Evolutionary conservation across 2,113 vertebrate genomes (phyloP).

Genomic region (Theristicus caerulescens): DNA sequence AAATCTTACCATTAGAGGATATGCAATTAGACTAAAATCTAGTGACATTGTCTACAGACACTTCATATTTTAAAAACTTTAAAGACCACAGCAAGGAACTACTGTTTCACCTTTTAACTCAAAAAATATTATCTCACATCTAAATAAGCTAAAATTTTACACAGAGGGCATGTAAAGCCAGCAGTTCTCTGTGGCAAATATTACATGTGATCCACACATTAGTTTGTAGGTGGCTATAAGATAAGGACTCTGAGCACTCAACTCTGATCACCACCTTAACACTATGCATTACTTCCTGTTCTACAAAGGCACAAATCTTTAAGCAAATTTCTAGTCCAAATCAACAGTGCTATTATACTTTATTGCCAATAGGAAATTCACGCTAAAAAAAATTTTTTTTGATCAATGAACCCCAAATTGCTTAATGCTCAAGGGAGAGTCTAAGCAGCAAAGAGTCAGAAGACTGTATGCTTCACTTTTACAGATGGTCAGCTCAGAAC

Average conservation of each 20-base stretch:
- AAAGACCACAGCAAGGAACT: background rate
- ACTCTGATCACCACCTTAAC: background rate
- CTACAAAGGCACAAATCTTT: background rate
- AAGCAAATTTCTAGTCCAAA: background rate
- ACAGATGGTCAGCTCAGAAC: background rate
- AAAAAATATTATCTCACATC: background rate
- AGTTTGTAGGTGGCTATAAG: background rate
- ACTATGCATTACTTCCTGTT: background rate
- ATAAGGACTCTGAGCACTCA: background rate
- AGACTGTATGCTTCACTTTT: background rate
- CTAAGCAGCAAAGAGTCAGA: background rate
- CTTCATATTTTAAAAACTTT: background rate
- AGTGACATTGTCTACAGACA: background rate
- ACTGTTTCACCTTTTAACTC: background rate
- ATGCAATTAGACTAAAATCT: background rate
- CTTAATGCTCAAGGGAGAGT: background rate
- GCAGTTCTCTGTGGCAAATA: background rate
- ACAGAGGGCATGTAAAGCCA: background rate
- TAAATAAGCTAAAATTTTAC: background rate
- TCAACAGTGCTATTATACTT: background rate
- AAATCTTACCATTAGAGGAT: background rate
- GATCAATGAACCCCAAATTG: background rate
- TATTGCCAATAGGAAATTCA: background rate
- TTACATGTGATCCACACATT: background rate
- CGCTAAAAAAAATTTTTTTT: background rate